Evolutionary conservation across 2,797 vertebrate genomes (phyloP).

Genomic region (Chromobotia macracanthus): DNA sequence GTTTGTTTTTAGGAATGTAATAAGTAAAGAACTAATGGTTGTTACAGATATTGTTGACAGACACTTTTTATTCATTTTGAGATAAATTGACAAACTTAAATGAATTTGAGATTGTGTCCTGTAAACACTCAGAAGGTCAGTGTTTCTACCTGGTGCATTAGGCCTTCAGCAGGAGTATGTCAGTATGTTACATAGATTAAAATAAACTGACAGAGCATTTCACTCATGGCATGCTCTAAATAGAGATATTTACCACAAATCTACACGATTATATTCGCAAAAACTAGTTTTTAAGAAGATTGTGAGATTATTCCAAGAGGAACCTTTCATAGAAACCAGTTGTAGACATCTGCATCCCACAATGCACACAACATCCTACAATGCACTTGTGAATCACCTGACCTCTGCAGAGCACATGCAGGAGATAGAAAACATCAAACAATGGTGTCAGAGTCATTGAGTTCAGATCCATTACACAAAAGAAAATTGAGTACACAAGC

Average conservation of each 20-base stretch:
- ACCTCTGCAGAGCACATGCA: neutral
- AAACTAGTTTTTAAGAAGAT: neutral
- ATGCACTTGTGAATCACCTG: neutral
- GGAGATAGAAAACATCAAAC: neutral
- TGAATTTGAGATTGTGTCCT: neutral
- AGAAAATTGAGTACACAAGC: neutral
- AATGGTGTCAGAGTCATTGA: neutral
- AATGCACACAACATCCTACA: neutral
- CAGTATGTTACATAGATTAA: neutral
- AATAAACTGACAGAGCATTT: neutral
- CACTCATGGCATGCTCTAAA: neutral
- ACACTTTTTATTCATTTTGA: neutral
- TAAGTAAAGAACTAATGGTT: neutral
- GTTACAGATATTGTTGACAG: neutral
- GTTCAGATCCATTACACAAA: neutral
- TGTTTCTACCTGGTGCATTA: too few species aligned
- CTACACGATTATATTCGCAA: neutral
- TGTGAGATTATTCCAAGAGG: too few species aligned
- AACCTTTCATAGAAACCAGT: neutral
- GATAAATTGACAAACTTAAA: neutral
- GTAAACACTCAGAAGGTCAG: too few species aligned
- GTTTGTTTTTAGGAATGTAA: slow-evolving; percentile 1
- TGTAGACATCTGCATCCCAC: too few species aligned
- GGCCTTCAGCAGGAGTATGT: neutral
- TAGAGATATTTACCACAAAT: neutral